phyloP scores from a whole-genome alignment of 2,797 vertebrate genomes.

The Pseudomugil gertrudae region DNA sequence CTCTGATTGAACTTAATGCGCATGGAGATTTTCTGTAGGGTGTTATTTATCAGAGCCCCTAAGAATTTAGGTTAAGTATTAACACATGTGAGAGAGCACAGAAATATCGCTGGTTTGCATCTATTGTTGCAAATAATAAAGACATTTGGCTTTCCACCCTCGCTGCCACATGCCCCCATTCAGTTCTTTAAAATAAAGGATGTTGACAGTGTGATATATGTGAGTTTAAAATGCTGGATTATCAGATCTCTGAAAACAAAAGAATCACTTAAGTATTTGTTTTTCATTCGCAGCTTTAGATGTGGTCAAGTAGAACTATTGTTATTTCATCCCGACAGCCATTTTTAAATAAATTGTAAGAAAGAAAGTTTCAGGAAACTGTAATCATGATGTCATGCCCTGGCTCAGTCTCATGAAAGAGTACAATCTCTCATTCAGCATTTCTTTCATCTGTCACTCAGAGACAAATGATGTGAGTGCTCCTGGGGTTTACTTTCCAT shows the following conservation, averaged over 20 bases:
- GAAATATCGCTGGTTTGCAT: slow-evolving; percentile 26
- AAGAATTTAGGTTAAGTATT: slow-evolving; percentile 35
- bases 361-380: slow-evolving; percentile 1
- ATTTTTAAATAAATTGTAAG: neutral
- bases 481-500: neutral
- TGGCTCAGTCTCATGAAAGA: neutral
- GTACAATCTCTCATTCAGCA: slow-evolving; percentile 3
- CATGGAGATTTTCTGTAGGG: slow-evolving; percentile 20
- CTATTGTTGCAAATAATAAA: slow-evolving; percentile 44
- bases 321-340: neutral
- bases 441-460: slow-evolving; percentile 1
- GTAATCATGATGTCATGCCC: neutral
- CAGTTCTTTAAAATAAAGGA: slow-evolving; percentile 8
- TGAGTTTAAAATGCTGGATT: neutral
- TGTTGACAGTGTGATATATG: slow-evolving; percentile 29
- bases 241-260: slow-evolving; percentile 15
- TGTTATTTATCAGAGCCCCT: slow-evolving; percentile 21
- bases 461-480: neutral
- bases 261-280: neutral
- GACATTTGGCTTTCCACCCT: neutral
- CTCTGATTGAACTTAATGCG: slow-evolving; percentile 27
- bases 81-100: slow-evolving; percentile 37
- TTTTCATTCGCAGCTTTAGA: slow-evolving; percentile 9
- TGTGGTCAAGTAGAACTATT: neutral
- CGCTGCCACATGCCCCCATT: neutral